Percentiles rank a stretch among this genome's conserved stretches.
Conservation (phyloP, 2,113 vertebrate genomes). For the Danio rerio region DNA sequence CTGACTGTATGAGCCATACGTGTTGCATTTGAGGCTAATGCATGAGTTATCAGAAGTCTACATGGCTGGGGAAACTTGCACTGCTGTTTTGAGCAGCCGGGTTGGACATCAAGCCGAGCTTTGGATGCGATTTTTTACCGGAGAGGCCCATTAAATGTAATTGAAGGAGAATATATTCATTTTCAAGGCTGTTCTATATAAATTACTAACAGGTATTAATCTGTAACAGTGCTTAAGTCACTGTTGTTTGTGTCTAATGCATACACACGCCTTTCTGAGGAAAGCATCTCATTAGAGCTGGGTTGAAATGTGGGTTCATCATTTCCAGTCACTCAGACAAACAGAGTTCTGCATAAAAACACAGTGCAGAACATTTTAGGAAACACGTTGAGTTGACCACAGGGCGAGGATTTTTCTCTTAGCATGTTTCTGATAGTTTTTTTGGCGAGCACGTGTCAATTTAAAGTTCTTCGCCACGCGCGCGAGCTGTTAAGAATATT, state of each 20-base stretch:
- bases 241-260: neutral
- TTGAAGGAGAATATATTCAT: constrained; percentile 15
- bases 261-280: neutral
- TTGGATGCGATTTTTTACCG: constrained; percentile 36
- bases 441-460: constrained; percentile 49
- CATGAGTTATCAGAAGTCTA: neutral
- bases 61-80: no score
- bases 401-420: neutral
- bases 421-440: neutral
- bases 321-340: neutral
- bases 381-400: neutral
- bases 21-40: constrained; percentile 29
- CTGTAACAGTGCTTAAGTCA: neutral
- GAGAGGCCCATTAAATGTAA: constrained; percentile 48
- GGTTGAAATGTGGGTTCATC: neutral
- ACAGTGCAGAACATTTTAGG: neutral
- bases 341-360: neutral
- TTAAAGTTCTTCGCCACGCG: constrained; percentile 57
- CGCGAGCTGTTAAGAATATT: constrained; percentile 5
- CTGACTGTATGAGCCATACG: neutral
- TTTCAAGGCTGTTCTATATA: constrained; percentile 1
- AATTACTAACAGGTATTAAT: constrained; percentile 44
- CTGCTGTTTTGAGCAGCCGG: no score
- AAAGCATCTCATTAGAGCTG: neutral
- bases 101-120: constrained; percentile 27